phyloP scores from a whole-genome alignment of 2,888 invertebrate species.

The Dryocosmus kuriphilus region DNA sequence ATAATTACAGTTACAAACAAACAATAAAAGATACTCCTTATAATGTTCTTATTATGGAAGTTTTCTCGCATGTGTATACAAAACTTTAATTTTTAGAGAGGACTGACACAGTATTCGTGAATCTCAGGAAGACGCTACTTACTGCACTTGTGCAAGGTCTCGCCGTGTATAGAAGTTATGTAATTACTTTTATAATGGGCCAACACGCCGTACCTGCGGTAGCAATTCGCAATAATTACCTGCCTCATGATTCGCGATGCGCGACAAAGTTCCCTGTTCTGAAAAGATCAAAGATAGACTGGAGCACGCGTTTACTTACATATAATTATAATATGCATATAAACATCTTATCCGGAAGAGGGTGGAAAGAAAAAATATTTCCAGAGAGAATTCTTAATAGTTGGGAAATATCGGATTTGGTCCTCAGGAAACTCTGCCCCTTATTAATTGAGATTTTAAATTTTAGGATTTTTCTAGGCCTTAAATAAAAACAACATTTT shows the following conservation, averaged over 20 bases:
- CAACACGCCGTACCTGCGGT: slow-evolving; percentile 53
- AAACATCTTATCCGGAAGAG: neutral
- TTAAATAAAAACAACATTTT: too few species aligned
- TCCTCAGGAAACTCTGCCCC: neutral
- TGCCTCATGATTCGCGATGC: slow-evolving; percentile 35
- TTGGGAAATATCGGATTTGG: neutral
- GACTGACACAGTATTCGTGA: slow-evolving; percentile 3
- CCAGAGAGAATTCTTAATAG: neutral
- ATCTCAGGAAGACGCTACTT: slow-evolving; percentile 60
- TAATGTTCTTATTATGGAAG: neutral
- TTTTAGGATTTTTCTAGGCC: neutral
- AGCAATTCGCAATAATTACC: slow-evolving; percentile 62
- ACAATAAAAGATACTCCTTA: too few species aligned
- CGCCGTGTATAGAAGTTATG: slow-evolving; percentile 55
- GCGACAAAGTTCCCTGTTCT: slow-evolving; percentile 25
- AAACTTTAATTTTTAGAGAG: neutral
- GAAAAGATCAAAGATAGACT: slow-evolving; percentile 18
- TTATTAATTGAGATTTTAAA: neutral
- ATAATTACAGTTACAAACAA: too few species aligned
- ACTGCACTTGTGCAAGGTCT: slow-evolving; percentile 53
- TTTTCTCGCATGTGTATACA: neutral
- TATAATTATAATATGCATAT: slow-evolving; percentile 5
- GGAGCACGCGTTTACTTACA: neutral
- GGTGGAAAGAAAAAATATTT: neutral
- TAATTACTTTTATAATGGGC: slow-evolving; percentile 61